phyloP scores from a whole-genome alignment of 2,113 vertebrate species.

The Oostethus manadensis region DNA sequence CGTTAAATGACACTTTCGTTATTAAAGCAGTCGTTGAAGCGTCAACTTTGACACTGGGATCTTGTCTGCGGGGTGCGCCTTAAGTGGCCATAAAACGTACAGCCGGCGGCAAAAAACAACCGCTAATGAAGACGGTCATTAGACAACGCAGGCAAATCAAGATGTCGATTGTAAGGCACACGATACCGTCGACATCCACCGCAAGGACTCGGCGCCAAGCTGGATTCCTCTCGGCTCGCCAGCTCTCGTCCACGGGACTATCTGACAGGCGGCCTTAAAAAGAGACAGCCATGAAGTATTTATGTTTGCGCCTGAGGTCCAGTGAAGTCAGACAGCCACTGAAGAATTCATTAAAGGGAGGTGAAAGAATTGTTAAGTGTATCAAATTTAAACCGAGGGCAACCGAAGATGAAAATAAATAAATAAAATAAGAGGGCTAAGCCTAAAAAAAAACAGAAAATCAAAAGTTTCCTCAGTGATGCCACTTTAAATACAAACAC shows the following conservation, averaged over 20 bases:
- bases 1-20: too few species aligned
- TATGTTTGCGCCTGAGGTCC: slow-evolving; percentile 64
- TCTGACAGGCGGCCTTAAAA: slow-evolving; percentile 72
- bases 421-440: slow-evolving; percentile 24
- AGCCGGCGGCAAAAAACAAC: slow-evolving; percentile 27
- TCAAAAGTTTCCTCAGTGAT: slow-evolving; percentile 54
- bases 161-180: slow-evolving; percentile 29
- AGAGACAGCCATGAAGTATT: slow-evolving; percentile 72
- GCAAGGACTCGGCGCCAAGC: slow-evolving; percentile 39
- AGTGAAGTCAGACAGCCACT: slow-evolving; percentile 67
- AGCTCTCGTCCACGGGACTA: slow-evolving; percentile 66
- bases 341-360: slow-evolving; percentile 72
- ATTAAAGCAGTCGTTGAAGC: too few species aligned
- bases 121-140: slow-evolving; percentile 45
- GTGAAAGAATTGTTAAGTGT: slow-evolving; percentile 70
- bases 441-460: slow-evolving; percentile 39
- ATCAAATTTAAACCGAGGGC: slow-evolving; percentile 62
- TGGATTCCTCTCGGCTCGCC: slow-evolving; percentile 53
- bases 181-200: slow-evolving; percentile 1
- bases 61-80: slow-evolving; percentile 25
- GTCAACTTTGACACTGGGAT: slow-evolving; percentile 39
- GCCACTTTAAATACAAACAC: slow-evolving; percentile 54
- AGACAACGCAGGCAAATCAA: slow-evolving; percentile 36
- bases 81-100: slow-evolving; percentile 32
- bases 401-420: slow-evolving; percentile 47